Base-by-base conservation (phyloP, 2,888 invertebrate species). In the Physocephala rufipes region DNA sequence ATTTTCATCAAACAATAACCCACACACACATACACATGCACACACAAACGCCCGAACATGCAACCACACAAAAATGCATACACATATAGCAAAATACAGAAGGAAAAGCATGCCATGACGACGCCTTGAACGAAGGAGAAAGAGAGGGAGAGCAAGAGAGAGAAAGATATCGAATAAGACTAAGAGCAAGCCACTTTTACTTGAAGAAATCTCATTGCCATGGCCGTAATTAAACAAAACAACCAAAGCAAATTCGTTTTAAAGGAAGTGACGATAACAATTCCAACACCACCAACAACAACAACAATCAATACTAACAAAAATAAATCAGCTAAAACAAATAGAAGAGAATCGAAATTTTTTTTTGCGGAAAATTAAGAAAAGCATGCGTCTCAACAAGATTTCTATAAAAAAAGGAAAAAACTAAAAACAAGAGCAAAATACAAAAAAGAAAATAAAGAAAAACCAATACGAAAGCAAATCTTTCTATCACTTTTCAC, bases 41-140 rank as follows among this genome's bases (percentile, higher is more conserved):
- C 51, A 15, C n/a, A 51, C 12, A 19, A 19, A 51, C 51, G 2
- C n/a, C 16, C 51, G 2, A 13, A 51, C 51, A 51, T 16, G 19
- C 15, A 51, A 51, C 16, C 16, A 16, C 13, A 51, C 1, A 12
- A 16, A 51, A 19, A 51, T 16, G 16, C 51, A 51, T 5, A 16
- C 51, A 51, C 13, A 12, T 5, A 51, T 5, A 51, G 51, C 16
- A 51, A 19, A 51, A 16, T n/a, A 36, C 49, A 28, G 51, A 51
- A 7, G 21, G 51, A 36, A 15, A 4, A 67, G 24, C 19, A 24
- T n/a, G 21, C 15, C 74, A 76, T 77, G 75, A 76, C 76, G 77
- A 74, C 75, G 75, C 73, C 71, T 72, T 51, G 67, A 64, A 62
- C 36, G 63, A 66, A 68, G 70, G 70, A 55, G 64, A 36, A n/a